phyloP scores from a whole-genome alignment of 2,797 vertebrate species.

The Perdix hodgsoniae region DNA sequence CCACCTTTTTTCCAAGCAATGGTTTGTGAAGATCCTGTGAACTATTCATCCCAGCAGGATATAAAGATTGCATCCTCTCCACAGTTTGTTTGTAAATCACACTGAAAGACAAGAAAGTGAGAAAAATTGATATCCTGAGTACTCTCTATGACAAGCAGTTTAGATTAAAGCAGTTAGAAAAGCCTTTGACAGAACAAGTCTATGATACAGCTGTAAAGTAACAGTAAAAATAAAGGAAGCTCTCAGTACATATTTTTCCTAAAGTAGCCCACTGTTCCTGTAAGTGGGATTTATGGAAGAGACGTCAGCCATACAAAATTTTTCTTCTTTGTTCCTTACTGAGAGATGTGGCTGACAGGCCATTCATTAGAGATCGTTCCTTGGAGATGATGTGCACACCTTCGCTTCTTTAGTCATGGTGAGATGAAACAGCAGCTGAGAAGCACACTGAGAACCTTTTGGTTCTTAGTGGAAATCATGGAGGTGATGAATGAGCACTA shows the following conservation, averaged over 20 bases:
- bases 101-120: background rate
- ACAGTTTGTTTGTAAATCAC: conserved; percentile 27
- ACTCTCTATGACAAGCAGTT: background rate
- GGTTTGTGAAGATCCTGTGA: conserved; percentile 22
- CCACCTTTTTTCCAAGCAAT: background rate
- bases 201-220: conserved; percentile 24
- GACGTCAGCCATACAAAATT: conserved; percentile 34
- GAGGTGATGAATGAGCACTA: conserved; percentile 75
- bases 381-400: conserved; percentile 71
- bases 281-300: conserved; percentile 73
- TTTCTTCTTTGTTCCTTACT: conserved; percentile 68
- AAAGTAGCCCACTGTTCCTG: background rate
- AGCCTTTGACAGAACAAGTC: background rate
- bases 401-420: conserved; percentile 82
- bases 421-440: conserved; percentile 80
- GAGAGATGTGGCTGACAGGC: conserved; percentile 70
- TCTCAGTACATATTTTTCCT: background rate
- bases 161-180: conserved; percentile 10
- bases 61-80: background rate
- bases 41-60: background rate
- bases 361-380: conserved; percentile 58
- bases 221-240: conserved; percentile 15
- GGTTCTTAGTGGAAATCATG: conserved; percentile 66
- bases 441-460: conserved; percentile 54
- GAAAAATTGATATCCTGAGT: conserved; percentile 1